Base-by-base conservation (phyloP, 2,113 vertebrate genomes). In the Raja brachyura region DNA sequence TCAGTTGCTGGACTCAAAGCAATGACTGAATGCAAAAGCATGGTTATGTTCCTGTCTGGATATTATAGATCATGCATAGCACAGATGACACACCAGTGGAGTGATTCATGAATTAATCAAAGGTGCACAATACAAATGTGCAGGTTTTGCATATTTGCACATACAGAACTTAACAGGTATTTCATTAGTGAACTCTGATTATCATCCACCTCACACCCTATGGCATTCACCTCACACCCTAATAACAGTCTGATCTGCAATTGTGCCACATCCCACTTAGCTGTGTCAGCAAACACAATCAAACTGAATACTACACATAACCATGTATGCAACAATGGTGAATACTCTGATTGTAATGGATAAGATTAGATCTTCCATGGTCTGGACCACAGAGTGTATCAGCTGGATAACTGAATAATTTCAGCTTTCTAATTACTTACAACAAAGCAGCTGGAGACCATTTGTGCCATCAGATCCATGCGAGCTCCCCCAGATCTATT, bases 111-210 rank as follows among this genome's bases (percentile, higher is more conserved):
- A 73, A 92, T 73, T 74, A 25, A 73, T 92, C 90, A 48, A 7
- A 73, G 20, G 22, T 5, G 31, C 39, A 74, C 13, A 13, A 73
- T 63, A 39, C 20, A 28, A 74, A 92, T 39, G 33, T 90, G 63
- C 63, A 90, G 33, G 39, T 63, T 25, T 70, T 22, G 66, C 63
- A 90, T 59, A 59, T 90, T 90, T 90, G 61, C 88, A 90, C 63
- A 22, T 18, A 48, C 8, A 70, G 33, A 39, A 33, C 63, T 90
- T 90, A 90, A 92, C 90, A 54, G 18, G 33, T 39, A 25, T 48
- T 16, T 74, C 66, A 92, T 92, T 73, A 54, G 90, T 73, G 68
- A 92, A 54, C 5, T 92, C 63, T 70, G 18, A 70, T 90, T 39
- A 70, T 90, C n/a, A 66, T 39, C 33, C n/a, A n/a, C n/a, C n/a